Percentiles rank a stretch among this genome's conserved stretches.
These are phyloP conservation scores for Operophtera brumata DNA, from an alignment of 2,888 invertebrate species.

Conservation along the genomic window DNA sequence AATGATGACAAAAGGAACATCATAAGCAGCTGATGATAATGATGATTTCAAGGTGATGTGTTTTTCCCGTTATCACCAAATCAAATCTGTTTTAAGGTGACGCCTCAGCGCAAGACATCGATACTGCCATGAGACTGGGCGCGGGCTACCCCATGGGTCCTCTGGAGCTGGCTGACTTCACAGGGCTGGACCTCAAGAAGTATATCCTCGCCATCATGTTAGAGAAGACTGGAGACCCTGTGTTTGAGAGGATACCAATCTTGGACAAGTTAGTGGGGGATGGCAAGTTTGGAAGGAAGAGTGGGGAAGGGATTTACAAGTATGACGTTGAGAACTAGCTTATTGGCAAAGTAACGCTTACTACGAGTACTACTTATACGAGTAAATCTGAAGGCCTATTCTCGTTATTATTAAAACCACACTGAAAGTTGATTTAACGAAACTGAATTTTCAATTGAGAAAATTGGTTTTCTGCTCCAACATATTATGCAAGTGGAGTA, in stretches of 20 bases:
- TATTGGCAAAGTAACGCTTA: neutral
- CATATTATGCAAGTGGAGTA: too few relatives aligned
- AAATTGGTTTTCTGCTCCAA: too few relatives aligned
- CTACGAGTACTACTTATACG: too few relatives aligned
- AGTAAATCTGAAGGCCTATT: too few relatives aligned
- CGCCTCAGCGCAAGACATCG: conserved; percentile 88
- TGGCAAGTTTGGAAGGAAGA: conserved; percentile 88
- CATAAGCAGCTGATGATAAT: too few relatives aligned
- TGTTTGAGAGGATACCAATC: conserved; percentile 73
- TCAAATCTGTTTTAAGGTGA: conserved; percentile 74
- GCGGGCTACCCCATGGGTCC: conserved; percentile 96
- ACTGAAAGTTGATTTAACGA: too few relatives aligned
- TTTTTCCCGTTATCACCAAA: too few relatives aligned
- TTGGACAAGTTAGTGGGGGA: conserved; percentile 85
- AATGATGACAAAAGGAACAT: too few relatives aligned
- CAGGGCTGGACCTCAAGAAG: conserved; percentile 88
- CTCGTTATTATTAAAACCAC: too few relatives aligned
- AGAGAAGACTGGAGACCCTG: conserved; percentile 74
- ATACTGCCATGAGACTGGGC: conserved; percentile 94
- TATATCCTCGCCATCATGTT: conserved; percentile 83
- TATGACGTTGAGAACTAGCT: conserved; percentile 52
- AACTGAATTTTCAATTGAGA: too few relatives aligned
- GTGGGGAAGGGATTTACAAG: conserved; percentile 91
- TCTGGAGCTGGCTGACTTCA: conserved; percentile 90
- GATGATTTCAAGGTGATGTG: too few relatives aligned